phyloP scores from a whole-genome alignment of 2,113 vertebrate genomes.

The Origma solitaria region DNA sequence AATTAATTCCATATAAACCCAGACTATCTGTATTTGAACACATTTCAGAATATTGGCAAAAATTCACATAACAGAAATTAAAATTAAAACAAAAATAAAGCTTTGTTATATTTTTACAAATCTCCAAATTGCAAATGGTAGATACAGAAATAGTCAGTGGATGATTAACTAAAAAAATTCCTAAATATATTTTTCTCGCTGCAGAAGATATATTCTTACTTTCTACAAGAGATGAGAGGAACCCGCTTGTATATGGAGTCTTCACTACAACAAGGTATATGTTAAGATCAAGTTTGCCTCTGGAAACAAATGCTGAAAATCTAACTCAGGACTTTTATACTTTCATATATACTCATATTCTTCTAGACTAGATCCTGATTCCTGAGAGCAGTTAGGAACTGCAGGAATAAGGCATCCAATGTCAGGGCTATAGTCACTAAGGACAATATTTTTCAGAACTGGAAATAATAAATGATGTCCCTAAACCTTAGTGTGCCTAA shows the following conservation, averaged over 20 bases:
- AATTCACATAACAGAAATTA: neutral
- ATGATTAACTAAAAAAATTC: neutral
- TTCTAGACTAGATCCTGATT: neutral
- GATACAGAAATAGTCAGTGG: neutral
- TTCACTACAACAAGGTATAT: conserved; percentile 96
- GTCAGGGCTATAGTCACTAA: neutral
- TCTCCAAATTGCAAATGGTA: neutral
- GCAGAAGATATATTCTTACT: conserved; percentile 93
- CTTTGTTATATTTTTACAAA: neutral
- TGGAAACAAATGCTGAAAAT: neutral
- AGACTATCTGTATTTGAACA: neutral
- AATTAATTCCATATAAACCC: neutral
- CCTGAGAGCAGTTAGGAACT: neutral
- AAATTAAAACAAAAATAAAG: neutral
- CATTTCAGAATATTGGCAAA: neutral
- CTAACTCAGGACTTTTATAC: neutral
- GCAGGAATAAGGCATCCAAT: neutral
- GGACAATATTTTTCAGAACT: neutral
- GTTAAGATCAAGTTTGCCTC: neutral
- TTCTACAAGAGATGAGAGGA: conserved; percentile 90
- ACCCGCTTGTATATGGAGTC: conserved; percentile 89
- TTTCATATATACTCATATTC: neutral
- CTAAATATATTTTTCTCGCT: conserved; percentile 21
- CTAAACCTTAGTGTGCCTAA: neutral
- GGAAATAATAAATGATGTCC: neutral